These are phyloP conservation scores for Eutolmus rufibarbis DNA, from an alignment of 2,888 invertebrate genomes.

Conservation along the genomic window DNA sequence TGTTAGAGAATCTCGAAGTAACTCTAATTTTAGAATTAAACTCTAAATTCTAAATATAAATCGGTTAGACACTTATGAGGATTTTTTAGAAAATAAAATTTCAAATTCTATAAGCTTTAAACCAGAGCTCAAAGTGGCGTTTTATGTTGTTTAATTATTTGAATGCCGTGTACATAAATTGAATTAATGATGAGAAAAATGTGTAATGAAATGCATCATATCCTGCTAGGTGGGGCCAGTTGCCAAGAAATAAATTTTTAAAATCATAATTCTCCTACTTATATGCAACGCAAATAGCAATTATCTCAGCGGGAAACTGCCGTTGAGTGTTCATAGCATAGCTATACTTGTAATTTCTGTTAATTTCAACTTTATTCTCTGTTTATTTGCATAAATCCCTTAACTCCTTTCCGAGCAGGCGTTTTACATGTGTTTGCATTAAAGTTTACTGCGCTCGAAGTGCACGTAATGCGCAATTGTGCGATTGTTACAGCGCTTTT, in stretches of 20 bases:
- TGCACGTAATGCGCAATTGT: slow-evolving; percentile 29
- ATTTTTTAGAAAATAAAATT: too few relatives aligned
- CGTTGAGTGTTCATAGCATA: neutral
- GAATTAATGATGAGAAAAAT: neutral
- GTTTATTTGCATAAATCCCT: slow-evolving; percentile 40
- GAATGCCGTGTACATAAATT: neutral
- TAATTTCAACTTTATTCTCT: neutral
- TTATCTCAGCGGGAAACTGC: neutral
- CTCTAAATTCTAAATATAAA: too few relatives aligned
- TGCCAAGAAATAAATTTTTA: neutral
- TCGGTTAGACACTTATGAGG: too few relatives aligned
- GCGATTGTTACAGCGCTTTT: slow-evolving; percentile 40
- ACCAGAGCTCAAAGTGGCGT: too few relatives aligned
- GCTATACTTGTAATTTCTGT: neutral
- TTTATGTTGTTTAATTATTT: too few relatives aligned
- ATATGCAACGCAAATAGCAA: slow-evolving; percentile 3
- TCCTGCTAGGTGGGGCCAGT: neutral
- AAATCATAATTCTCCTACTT: neutral
- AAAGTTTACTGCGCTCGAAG: slow-evolving; percentile 5
- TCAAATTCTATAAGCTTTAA: too few relatives aligned
- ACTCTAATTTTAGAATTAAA: too few relatives aligned
- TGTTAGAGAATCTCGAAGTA: too few relatives aligned
- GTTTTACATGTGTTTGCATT: slow-evolving; percentile 43
- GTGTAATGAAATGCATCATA: neutral
- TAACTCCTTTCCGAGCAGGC: slow-evolving; percentile 44